phyloP scores from a whole-genome alignment of 2,888 invertebrate species.

The Cyclophora albipunctata region DNA sequence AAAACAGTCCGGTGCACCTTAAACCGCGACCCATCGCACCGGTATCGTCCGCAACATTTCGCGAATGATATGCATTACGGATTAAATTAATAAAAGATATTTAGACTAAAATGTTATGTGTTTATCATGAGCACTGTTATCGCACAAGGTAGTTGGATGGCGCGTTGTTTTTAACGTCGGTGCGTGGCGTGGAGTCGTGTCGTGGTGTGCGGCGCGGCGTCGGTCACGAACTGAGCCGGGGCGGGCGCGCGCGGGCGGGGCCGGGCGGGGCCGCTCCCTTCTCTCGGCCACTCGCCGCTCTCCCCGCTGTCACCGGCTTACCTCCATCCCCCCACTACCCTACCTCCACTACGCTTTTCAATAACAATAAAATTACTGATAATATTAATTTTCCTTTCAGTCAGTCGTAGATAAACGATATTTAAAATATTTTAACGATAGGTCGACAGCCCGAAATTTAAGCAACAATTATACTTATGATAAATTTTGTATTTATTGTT shows the following conservation, averaged over 20 bases:
- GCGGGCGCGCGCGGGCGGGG: slow-evolving; percentile 41
- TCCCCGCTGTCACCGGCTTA: slow-evolving; percentile 55
- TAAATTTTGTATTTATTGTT: no score
- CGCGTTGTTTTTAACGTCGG: slow-evolving; percentile 19
- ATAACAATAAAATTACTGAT: slow-evolving; percentile 50
- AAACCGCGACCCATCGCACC: slow-evolving; percentile 48
- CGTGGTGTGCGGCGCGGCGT: slow-evolving; percentile 41
- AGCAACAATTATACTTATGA: no score
- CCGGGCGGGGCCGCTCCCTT: slow-evolving; percentile 33
- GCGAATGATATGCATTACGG: slow-evolving; percentile 7
- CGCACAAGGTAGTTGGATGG: slow-evolving; percentile 23
- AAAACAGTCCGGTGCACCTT: slow-evolving; percentile 30
- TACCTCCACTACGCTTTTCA: slow-evolving; percentile 44
- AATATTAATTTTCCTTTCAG: slow-evolving; percentile 36
- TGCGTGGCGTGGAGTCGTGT: slow-evolving; percentile 22
- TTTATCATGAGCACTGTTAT: slow-evolving; percentile 13
- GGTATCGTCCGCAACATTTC: slow-evolving; percentile 47
- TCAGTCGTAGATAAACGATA: slow-evolving; percentile 1
- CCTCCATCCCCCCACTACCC: slow-evolving; percentile 36
- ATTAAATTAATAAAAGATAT: neutral
- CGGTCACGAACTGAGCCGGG: slow-evolving; percentile 60
- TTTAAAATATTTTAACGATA: neutral
- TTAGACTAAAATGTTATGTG: neutral
- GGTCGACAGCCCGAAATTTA: slow-evolving; percentile 7
- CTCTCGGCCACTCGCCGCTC: slow-evolving; percentile 54